Base-by-base conservation (phyloP, 2,888 invertebrate species). In the Teinopalpus imperialis region DNA sequence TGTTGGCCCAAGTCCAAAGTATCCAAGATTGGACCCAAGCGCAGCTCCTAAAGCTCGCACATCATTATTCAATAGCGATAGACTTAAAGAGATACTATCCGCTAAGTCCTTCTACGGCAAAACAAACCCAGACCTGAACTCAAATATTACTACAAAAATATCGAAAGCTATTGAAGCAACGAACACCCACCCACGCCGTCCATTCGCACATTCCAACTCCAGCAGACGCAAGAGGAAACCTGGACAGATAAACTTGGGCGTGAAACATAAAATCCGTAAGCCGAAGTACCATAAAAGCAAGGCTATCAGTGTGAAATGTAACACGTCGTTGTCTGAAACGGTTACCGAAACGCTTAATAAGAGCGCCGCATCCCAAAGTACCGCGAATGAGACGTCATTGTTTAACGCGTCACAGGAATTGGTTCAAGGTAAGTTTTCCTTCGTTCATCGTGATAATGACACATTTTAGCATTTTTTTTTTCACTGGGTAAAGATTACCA, bases 211-310 rank as follows among this genome's bases (percentile, higher is more conserved):
- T 35, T 64, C 78, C 1, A 60, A 77, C 36, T 62, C 81, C 0
- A 63, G 66, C 36, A 65, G 69, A 47, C 61, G 71, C 34, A 67
- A 80, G 48, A 78, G 81, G 14, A 77, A 74, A 36, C 86, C 85
- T 5, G 92, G 92, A 0, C 90, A 91, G 64, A 92, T 93, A n/a
- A 93, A 93, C 62, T 78, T 89, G 48, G 93, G 93, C 0, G 93
- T 93, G 0, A 73, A 81, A 45, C 93, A 93, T 60, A 91, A 87
- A 49, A 92, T 93, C 39, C 83, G 87, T 34, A 92, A 90, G 63
- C 92, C 92, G 0, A 93, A 91, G 69, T 65, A 79, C 0, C 82
- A 85, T 20, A 83, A 79, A 49, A 63, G 55, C 24, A 79, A 75
- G 37, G 53, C 59, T 3, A 34, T 63, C 0, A 53, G 43, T 14